Evolutionary conservation across 2,113 vertebrate species (phyloP).

Genomic region (Australoheros scitulus): DNA sequence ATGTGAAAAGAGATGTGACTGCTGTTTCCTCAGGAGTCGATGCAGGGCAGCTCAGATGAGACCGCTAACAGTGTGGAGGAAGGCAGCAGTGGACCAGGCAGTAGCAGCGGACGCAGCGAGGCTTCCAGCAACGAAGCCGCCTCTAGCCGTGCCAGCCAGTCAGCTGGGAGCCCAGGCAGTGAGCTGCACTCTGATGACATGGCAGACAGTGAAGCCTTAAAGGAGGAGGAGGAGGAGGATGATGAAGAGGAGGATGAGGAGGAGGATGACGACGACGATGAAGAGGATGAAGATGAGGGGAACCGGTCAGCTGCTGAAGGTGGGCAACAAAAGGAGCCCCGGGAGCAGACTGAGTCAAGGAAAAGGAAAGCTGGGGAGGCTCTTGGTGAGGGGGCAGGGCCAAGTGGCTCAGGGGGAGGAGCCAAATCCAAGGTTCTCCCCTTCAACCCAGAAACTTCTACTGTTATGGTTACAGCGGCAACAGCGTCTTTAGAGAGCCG

Average conservation of each 20-base stretch:
- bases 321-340: constrained; percentile 81
- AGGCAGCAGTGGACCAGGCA: constrained; percentile 95
- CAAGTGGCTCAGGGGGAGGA: constrained; percentile 63
- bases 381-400: constrained; percentile 81
- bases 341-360: constrained; percentile 84
- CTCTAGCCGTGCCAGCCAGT: constrained; percentile 94
- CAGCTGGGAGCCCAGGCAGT: constrained; percentile 95
- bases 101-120: constrained; percentile 94
- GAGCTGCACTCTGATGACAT: constrained; percentile 97
- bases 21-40: constrained; percentile 86
- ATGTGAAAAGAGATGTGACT: background rate
- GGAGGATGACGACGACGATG: constrained; percentile 84
- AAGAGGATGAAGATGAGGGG: constrained; percentile 84
- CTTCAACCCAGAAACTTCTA: constrained; percentile 83
- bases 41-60: constrained; percentile 99
- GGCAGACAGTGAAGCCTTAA: constrained; percentile 94
- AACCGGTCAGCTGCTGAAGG: constrained; percentile 77
- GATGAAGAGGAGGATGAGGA: constrained; percentile 88
- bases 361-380: constrained; percentile 88
- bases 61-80: constrained; percentile 99
- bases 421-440: constrained; percentile 83
- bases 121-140: constrained; percentile 97
- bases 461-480: constrained; percentile 56
- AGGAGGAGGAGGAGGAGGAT: constrained; percentile 95
- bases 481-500: constrained; percentile 83